A percentile compares a stretch with the other conserved stretches of the same genome.
Evolutionary conservation across 2,888 invertebrate genomes (phyloP).

Genomic region (Drosophila helvetica): DNA sequence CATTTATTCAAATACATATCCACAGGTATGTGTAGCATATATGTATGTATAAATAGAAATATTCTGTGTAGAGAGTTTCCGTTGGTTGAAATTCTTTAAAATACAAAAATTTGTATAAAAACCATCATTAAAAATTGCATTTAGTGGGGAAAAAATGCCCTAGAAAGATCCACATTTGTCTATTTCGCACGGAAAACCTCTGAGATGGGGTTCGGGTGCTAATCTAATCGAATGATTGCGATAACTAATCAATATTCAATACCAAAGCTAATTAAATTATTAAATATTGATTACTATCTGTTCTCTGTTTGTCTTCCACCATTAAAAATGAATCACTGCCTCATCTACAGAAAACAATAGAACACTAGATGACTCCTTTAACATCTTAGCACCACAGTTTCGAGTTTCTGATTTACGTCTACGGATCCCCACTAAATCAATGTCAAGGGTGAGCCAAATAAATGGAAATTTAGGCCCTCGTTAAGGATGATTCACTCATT

Average conservation of each 20-base stretch:
- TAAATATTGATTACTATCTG: background rate
- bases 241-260: background rate
- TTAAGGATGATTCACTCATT: background rate
- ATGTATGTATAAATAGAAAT: too few species aligned
- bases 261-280: background rate
- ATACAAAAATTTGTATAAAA: too few species aligned
- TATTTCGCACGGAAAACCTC: too few species aligned
- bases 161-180: too few species aligned
- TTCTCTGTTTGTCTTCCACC: background rate
- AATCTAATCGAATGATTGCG: background rate
- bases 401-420: background rate
- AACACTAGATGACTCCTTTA: background rate
- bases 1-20: too few species aligned
- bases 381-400: background rate
- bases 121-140: too few species aligned
- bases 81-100: too few species aligned
- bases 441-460: background rate
- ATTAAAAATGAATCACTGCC: background rate
- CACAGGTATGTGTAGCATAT: too few species aligned
- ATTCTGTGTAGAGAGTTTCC: too few species aligned
- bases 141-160: too few species aligned
- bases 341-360: background rate
- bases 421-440: background rate
- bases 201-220: too few species aligned
- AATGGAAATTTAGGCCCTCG: background rate